phyloP scores from a whole-genome alignment of 1,140 invertebrate genomes.

The Holcopasites calliopsidis region DNA sequence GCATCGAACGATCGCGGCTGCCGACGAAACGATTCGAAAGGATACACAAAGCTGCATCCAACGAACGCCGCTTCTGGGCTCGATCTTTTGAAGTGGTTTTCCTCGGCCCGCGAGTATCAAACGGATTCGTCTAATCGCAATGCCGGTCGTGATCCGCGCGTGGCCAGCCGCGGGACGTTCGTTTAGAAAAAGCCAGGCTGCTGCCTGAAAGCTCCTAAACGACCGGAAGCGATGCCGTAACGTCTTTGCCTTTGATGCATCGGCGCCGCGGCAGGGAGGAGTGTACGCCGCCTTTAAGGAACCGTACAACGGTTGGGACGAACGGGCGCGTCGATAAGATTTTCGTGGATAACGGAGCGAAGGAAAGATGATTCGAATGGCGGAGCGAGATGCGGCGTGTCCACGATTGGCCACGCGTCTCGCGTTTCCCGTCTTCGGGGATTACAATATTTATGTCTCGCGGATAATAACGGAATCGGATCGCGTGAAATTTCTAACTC shows the following conservation, averaged over 20 bases:
- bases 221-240: conserved; percentile 66
- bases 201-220: conserved; percentile 60
- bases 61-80: conserved; percentile 35
- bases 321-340: too few species aligned
- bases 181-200: conserved; percentile 55
- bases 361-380: not conserved
- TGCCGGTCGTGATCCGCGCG: conserved; percentile 38
- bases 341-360: not conserved
- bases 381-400: not conserved
- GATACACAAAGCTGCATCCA: conserved; percentile 29
- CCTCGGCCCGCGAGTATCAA: conserved; percentile 44
- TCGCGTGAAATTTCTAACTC: conserved; percentile 53
- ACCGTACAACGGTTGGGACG: not conserved
- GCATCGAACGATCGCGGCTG: not conserved
- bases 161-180: conserved; percentile 48
- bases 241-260: conserved; percentile 45
- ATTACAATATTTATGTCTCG: conserved; percentile 39
- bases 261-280: not conserved
- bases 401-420: not conserved
- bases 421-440: not conserved
- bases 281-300: conserved; percentile 14
- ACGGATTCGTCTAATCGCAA: conserved; percentile 69
- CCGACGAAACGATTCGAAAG: too few species aligned
- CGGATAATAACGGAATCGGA: conserved; percentile 42
- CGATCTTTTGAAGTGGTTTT: conserved; percentile 59